These are phyloP conservation scores for Leptocoma aspasia DNA, from an alignment of 2,113 vertebrate species.

Conservation along the genomic window DNA sequence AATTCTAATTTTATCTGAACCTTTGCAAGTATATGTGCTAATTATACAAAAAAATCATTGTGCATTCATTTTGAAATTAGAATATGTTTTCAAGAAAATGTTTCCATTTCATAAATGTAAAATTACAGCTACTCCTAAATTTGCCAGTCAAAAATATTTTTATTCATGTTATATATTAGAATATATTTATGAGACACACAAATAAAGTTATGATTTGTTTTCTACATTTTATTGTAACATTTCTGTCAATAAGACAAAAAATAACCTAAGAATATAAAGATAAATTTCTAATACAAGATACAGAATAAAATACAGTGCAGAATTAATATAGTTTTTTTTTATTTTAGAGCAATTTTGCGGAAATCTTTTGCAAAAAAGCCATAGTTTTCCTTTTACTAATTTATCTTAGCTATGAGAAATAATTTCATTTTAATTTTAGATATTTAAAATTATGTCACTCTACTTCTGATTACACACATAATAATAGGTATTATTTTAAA, in stretches of 20 bases:
- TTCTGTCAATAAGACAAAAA: neutral
- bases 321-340: neutral
- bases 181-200: neutral
- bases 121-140: neutral
- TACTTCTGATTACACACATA: neutral
- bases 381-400: neutral
- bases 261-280: neutral
- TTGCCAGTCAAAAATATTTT: neutral
- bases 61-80: constrained; percentile 2
- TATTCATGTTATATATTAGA: neutral
- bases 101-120: neutral
- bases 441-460: neutral
- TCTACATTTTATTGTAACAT: neutral
- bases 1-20: constrained; percentile 47
- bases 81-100: neutral
- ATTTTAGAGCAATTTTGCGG: neutral
- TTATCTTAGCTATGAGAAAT: neutral
- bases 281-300: neutral
- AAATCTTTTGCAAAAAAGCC: neutral
- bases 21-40: constrained; percentile 4
- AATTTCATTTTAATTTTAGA: neutral
- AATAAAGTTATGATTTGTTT: neutral
- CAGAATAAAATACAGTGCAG: neutral
- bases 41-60: neutral
- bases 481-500: constrained; percentile 5